A percentile compares a stretch with the other conserved stretches of the same genome.
These are phyloP conservation scores for Crotalus horridus DNA, from an alignment of 2,113 vertebrate genomes.

Conservation along the genomic window DNA sequence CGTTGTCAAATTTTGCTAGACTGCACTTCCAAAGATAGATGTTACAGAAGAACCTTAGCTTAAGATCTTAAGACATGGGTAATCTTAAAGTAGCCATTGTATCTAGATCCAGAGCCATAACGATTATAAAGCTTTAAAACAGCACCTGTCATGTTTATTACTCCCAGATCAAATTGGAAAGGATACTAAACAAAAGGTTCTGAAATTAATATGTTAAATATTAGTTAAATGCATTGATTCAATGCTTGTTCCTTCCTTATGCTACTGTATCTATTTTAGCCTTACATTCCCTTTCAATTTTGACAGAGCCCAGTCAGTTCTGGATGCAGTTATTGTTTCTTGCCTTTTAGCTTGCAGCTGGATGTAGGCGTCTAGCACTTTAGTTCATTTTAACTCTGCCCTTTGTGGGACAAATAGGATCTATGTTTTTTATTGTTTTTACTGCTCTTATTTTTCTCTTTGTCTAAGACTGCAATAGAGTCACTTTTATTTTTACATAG, in stretches of 20 bases:
- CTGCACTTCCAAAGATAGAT: neutral
- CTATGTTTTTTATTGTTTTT: neutral
- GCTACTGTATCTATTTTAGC: neutral
- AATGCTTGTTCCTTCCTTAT: neutral
- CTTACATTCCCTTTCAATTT: neutral
- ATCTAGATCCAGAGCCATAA: neutral
- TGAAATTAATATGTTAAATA: neutral
- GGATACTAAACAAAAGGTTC: neutral
- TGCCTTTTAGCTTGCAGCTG: neutral
- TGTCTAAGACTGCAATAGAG: neutral
- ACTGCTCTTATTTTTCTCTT: neutral
- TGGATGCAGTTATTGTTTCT: neutral
- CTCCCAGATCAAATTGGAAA: neutral
- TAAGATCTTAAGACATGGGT: neutral
- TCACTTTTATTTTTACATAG: neutral
- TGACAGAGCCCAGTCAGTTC: neutral
- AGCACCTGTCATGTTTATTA: neutral
- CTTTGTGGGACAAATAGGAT: neutral
- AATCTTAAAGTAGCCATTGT: neutral
- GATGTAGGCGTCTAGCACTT: neutral
- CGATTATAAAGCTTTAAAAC: neutral
- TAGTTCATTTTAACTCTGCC: neutral
- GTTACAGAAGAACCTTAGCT: neutral
- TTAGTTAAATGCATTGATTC: neutral
- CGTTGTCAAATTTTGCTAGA: neutral